Conservation (phyloP, 2,797 vertebrate genomes). For the Siniperca scherzeri region DNA sequence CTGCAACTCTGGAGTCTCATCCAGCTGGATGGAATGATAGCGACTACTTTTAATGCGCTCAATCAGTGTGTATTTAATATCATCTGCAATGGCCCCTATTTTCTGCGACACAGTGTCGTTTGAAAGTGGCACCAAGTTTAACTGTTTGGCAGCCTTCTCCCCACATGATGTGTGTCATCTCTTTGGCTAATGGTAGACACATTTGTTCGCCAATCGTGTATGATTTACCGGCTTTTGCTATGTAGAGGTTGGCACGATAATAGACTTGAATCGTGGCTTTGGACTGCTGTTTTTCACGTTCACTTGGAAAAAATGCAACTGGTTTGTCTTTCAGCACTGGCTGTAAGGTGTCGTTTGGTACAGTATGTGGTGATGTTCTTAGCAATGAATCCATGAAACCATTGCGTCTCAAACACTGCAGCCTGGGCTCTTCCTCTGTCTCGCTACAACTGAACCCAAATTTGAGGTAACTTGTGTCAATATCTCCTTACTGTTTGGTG, state of each 20-base stretch:
- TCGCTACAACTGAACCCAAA: not conserved
- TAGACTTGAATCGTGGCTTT: not conserved
- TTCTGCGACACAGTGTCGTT: not conserved
- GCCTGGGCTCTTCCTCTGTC: not conserved
- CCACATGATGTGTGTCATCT: not conserved
- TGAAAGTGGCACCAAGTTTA: not conserved
- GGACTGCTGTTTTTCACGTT: not conserved
- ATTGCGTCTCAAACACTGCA: not conserved
- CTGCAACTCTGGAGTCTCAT: conserved; percentile 43
- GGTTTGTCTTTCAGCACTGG: not conserved
- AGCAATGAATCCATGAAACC: too few species aligned
- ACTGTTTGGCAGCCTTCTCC: not conserved
- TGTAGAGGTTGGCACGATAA: not conserved
- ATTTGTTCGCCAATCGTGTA: not conserved
- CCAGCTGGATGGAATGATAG: conserved; percentile 19
- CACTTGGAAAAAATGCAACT: not conserved
- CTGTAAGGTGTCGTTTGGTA: not conserved
- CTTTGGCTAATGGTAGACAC: not conserved
- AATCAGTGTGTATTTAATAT: not conserved
- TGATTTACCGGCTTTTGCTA: not conserved
- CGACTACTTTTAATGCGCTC: not conserved
- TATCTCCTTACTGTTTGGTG: too few species aligned
- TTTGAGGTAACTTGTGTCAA: too few species aligned
- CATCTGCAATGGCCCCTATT: not conserved
- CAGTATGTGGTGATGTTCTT: too few species aligned